Evolutionary conservation across 2,113 vertebrate species (phyloP), one percentile per base, ranked within the genome.

Genomic region (Siniperca chuatsi): DNA sequence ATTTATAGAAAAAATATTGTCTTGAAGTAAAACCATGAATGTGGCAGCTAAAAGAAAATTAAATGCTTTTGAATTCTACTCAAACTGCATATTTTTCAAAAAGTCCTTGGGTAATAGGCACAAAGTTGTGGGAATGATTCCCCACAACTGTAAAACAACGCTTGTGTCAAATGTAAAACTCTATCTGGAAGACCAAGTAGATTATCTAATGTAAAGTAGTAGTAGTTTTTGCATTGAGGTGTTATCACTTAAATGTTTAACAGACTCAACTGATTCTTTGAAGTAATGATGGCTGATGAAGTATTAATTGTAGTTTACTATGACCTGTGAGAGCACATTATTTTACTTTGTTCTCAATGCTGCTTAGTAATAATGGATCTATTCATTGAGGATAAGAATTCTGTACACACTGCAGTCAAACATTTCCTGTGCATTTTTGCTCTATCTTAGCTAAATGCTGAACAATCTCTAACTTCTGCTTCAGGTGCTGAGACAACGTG

Each of bases 281-380:
- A 67, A 68, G 60, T 20, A 46, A 50, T 54, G 21, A 40, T 29
- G 10, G 29, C 7, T 70, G 18, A 67, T 74, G 25, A 42, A 60
- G 61, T 37, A 64, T 58, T 64, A 10, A 85, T 33, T 70, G 42
- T 68, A 58, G 37, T 37, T 50, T 67, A 50, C 40, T 11, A 50
- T 57, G 50, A 55, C 57, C 33, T 68, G n/a, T 44, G 54, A 79
- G 35, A 62, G 54, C 62, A 58, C 16, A 66, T 37, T n/a, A 9
- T 60, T 35, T 65, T 37, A 52, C 55, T 44, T 55, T 65, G 37
- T 13, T 57, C 4, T 16, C 15, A 35, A 25, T 37, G 54, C 55
- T n/a, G 9, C 11, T 42, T 60, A 15, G 42, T 62, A 50, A 61
- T 21, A 46, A 57, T 42, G 23, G 6, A 21, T 73, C n/a, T 65